phyloP scores from a whole-genome alignment of 1,140 invertebrate species.

The Thalassaphorura encarpata region DNA sequence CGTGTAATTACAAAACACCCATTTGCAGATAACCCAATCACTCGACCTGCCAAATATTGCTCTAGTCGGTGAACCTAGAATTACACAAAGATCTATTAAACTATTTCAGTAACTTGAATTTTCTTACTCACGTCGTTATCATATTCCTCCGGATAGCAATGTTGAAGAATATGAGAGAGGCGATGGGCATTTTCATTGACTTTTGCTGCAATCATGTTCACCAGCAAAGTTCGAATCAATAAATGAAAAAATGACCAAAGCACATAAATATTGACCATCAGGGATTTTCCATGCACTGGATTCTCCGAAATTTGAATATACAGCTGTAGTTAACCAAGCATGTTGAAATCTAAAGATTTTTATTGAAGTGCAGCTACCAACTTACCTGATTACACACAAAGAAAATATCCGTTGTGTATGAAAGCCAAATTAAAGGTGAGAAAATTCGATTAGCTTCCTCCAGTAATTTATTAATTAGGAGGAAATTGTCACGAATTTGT shows the following conservation, averaged over 20 bases:
- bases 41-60: slow-evolving; percentile 11
- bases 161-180: slow-evolving; percentile 14
- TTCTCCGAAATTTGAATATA: slow-evolving; percentile 2
- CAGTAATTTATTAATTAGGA: slow-evolving; percentile 11
- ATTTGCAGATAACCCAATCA: slow-evolving; percentile 22
- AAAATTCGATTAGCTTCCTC: slow-evolving; percentile 24
- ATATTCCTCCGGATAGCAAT: slow-evolving; percentile 24
- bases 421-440: slow-evolving; percentile 28
- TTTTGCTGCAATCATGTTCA: slow-evolving; percentile 24
- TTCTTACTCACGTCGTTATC: slow-evolving; percentile 15
- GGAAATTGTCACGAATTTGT: slow-evolving; percentile 17
- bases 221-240: slow-evolving; percentile 14
- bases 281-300: not conserved
- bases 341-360: not conserved
- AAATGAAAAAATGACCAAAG: slow-evolving; percentile 25
- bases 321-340: slow-evolving; percentile 4
- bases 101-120: not conserved
- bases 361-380: not conserved
- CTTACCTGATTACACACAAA: slow-evolving; percentile 29
- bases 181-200: slow-evolving; percentile 21
- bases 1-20: slow-evolving; percentile 24
- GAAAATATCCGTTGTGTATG: slow-evolving; percentile 25
- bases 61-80: slow-evolving; percentile 24
- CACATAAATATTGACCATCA: slow-evolving; percentile 21
- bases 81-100: not conserved